These are phyloP conservation scores for Cataglyphis rosenhaueri DNA, from an alignment of 2,888 invertebrate genomes.

Conservation along the genomic window DNA sequence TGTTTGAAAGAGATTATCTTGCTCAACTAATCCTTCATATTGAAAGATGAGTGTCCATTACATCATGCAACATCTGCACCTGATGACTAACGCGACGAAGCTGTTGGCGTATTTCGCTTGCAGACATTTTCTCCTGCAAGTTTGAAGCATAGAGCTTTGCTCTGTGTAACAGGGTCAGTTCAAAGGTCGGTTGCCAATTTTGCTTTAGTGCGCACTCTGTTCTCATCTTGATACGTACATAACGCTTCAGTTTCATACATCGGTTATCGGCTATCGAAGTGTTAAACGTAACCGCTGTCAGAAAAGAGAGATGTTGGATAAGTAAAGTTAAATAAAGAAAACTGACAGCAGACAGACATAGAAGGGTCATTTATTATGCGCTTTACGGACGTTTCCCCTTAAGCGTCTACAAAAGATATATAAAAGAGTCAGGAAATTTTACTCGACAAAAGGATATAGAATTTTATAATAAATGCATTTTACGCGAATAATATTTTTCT, in stretches of 20 bases:
- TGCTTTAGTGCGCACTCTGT: conserved; percentile 32
- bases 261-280: conserved; percentile 27
- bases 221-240: conserved; percentile 31
- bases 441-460: not conserved
- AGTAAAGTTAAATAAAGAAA: conserved; percentile 34
- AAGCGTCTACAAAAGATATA: not conserved
- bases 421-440: not conserved
- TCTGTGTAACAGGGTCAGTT: conserved; percentile 5
- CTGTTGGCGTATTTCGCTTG: conserved; percentile 7
- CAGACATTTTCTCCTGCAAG: conserved; percentile 18
- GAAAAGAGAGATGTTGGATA: conserved; percentile 13
- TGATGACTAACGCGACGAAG: not conserved
- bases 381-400: not conserved
- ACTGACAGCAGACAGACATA: not conserved
- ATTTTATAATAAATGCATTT: not conserved
- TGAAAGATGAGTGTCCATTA: not conserved
- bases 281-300: conserved; percentile 17
- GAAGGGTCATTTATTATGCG: conserved; percentile 22
- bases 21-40: not conserved
- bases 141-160: conserved; percentile 11
- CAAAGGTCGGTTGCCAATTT: conserved; percentile 41
- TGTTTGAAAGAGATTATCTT: not conserved
- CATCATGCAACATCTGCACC: not conserved
- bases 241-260: conserved; percentile 34
- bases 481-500: not conserved